Percentiles rank a stretch among this genome's conserved stretches.
Evolutionary conservation across 2,797 vertebrate genomes (phyloP).

Genomic region (Gymnopithys bicolor): DNA sequence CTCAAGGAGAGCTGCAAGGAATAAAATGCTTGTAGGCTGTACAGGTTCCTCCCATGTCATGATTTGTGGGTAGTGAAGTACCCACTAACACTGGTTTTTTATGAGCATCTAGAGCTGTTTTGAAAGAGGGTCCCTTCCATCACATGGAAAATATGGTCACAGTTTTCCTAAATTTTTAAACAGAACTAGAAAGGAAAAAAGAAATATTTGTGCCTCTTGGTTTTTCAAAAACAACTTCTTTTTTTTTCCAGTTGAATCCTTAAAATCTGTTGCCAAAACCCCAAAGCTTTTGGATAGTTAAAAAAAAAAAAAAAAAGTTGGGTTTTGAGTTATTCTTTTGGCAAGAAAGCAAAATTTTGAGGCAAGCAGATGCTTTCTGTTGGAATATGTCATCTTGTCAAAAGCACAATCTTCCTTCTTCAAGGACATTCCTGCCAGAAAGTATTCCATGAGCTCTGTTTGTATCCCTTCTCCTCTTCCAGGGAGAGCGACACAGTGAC

Average conservation of each 20-base stretch:
- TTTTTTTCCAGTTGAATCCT: neutral
- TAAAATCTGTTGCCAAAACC: slow-evolving; percentile 28
- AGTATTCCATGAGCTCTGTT: neutral
- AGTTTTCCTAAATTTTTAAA: neutral
- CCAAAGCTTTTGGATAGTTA: neutral
- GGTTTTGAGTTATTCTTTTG: slow-evolving; percentile 23
- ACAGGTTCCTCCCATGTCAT: neutral
- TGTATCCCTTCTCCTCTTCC: neutral
- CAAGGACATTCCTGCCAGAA: neutral
- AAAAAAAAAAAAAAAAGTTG: slow-evolving; percentile 17
- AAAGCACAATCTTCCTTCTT: neutral
- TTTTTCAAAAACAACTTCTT: neutral
- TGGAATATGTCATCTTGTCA: slow-evolving; percentile 19
- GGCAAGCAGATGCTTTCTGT: slow-evolving; percentile 1
- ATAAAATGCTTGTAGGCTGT: neutral
- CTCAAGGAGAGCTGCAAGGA: neutral
- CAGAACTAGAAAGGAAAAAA: neutral
- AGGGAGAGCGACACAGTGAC: neutral
- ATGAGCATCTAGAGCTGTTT: neutral
- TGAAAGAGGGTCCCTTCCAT: neutral
- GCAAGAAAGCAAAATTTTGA: neutral
- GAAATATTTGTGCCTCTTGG: neutral
- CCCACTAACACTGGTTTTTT: neutral
- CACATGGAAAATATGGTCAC: neutral
- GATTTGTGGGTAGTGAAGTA: neutral